A percentile compares a stretch with the other conserved stretches of the same genome.
phyloP scores from a whole-genome alignment of 2,888 invertebrate species.

The Platycnemis pennipes region DNA sequence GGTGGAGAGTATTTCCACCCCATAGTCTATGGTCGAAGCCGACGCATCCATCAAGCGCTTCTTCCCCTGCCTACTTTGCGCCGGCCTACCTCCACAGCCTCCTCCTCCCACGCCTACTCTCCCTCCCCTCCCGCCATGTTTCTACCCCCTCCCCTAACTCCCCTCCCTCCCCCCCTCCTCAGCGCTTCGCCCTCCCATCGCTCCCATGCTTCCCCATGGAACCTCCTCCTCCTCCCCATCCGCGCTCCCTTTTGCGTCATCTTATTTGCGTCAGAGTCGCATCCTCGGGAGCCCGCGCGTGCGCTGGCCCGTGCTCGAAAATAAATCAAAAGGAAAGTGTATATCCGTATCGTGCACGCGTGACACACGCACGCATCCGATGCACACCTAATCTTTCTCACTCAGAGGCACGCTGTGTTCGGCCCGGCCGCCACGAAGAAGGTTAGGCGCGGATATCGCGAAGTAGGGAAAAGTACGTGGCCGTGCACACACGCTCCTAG shows the following conservation, averaged over 20 bases:
- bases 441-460: no score
- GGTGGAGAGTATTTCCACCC: neutral
- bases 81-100: neutral
- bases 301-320: constrained; percentile 60
- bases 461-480: no score
- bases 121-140: neutral
- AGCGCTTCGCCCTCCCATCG: neutral
- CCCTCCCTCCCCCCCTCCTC: neutral
- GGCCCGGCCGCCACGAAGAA: no score
- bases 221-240: neutral
- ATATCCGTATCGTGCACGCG: neutral
- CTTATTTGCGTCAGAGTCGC: constrained; percentile 70
- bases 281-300: constrained; percentile 40
- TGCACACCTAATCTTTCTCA: neutral
- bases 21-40: neutral
- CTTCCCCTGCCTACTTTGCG: neutral
- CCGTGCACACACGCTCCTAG: no score
- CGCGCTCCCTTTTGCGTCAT: constrained; percentile 69
- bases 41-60: neutral
- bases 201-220: neutral
- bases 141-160: neutral
- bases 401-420: no score
- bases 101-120: neutral
- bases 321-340: constrained; percentile 44
- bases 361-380: neutral